Base-by-base conservation (phyloP, 2,113 vertebrate genomes). In the Gorsachius goisagi region DNA sequence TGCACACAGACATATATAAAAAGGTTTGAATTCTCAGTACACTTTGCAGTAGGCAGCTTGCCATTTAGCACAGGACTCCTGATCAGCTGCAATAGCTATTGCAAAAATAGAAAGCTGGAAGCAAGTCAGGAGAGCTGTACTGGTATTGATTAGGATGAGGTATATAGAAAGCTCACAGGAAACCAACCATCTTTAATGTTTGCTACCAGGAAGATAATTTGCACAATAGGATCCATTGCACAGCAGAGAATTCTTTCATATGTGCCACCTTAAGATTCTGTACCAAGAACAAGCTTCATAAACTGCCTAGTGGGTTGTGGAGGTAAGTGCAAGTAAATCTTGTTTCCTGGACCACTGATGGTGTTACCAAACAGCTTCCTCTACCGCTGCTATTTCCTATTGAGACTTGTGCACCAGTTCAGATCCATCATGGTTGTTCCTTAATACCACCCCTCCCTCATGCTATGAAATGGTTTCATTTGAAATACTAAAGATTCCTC, bases 261-360 rank as follows among this genome's bases (percentile, higher is more conserved):
- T 3, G 2, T 33, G 4, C 20, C 14, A 26, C 62, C 47, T 27
- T 35, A 32, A 47, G 26, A n/a, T 2, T 20, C 45, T 11, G 32
- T 39, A 13, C 32, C 23, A 63, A 53, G 19, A 30, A 23, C 11
- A 49, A 27, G 15, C 41, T 76, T 44, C 22, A 50, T n/a, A 7
- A 49, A 28, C 44, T 37, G 2, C 3, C 5, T 4, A 7, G 7
- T 2, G 28, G 8, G 6, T 15, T 69, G 37, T 17, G 0, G 4
- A 52, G 30, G 2, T 56, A 35, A 55, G 16, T 5, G 12, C 2
- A 56, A 64, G 32, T 44, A 22, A 6, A 11, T 52, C 15, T 82
- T 26, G 8, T 32, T 67, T 73, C 35, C 27, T 78, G 19, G 11
- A 35, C 64, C 20, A 6, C 1, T 9, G 21, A 3, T 32, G 5